A percentile compares a stretch with the other conserved stretches of the same genome.
phyloP scores from a whole-genome alignment of 2,888 invertebrate species.

The Coenonympha glycerion region DNA sequence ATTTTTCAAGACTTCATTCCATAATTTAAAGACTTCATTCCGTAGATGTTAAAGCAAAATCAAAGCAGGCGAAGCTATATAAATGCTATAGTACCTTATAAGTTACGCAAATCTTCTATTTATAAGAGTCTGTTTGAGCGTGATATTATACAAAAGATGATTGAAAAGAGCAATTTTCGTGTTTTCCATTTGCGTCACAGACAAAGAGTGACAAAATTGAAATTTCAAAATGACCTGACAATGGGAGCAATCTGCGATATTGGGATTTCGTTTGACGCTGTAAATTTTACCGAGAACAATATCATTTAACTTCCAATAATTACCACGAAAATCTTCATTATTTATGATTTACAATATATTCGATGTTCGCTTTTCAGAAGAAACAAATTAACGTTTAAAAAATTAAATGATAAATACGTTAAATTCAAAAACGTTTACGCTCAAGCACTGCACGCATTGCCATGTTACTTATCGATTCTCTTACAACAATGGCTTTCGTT shows the following conservation, averaged over 20 bases:
- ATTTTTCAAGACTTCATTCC: too few species aligned
- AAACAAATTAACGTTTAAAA: neutral
- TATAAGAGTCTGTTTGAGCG: too few species aligned
- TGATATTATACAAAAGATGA: neutral
- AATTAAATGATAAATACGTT: too few species aligned
- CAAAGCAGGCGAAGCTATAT: too few species aligned
- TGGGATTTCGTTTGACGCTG: constrained; percentile 8
- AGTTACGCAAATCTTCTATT: too few species aligned
- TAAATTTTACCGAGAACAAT: constrained; percentile 6
- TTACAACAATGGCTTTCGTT: too few species aligned
- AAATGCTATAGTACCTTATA: too few species aligned
- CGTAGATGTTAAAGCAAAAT: too few species aligned
- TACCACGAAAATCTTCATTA: constrained; percentile 3
- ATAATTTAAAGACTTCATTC: too few species aligned
- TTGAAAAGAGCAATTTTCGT: constrained; percentile 1
- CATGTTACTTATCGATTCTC: too few species aligned
- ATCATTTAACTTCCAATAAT: constrained; percentile 7
- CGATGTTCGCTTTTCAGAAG: neutral
- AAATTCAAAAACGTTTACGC: too few species aligned
- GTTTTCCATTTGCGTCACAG: neutral
- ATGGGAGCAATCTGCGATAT: constrained; percentile 11
- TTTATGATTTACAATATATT: constrained; percentile 1
- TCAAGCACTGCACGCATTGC: too few species aligned
- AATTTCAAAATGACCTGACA: constrained; percentile 15
- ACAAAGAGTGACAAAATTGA: constrained; percentile 14